Base-by-base conservation (phyloP, 2,113 vertebrate species). In the Candoia aspera region DNA sequence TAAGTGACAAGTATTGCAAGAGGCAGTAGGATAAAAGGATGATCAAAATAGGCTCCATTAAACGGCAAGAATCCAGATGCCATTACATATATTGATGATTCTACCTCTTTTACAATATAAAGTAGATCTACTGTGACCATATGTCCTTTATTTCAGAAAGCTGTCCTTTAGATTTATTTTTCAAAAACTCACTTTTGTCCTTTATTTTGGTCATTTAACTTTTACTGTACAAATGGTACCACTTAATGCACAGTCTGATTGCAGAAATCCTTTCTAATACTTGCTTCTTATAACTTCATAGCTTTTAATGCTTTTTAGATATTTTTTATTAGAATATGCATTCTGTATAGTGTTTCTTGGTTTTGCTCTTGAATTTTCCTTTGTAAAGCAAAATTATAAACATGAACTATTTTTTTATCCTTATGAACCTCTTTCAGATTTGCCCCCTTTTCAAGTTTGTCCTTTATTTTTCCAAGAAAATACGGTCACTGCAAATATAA, bases 1-100 rank as follows among this genome's bases (percentile, higher is more conserved):
- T 90, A 91, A 90, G 64, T 87, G 29, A 93, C 91, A 79, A 19
- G 90, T 49, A 68, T n/a, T 68, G 64, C 33, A n/a, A 73, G 64
- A 33, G 2, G 8, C 26, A 89, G 90, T 42, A 84, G 57, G 33
- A 89, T 89, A 53, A 17, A 37, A 19, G 84, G 92, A 60, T 19
- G 59, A n/a, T 29, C 53, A 90, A 85, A 90, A 89, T 24, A 13
- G 21, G 42, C 49, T 46, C 37, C 19, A 6, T 54, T 19, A 86
- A 68, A 86, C 19, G 59, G 42, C 59, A 86, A 64, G 84, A 24
- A 54, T 64, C 83, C n/a, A 1, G 17, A 79, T 79, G 59, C 21
- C 49, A 46, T 42, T 26, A 4, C 29, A 9, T 6, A 42, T 10
- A 86, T 42, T 12, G 8, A 91, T 19, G 53, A 2, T 42, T 88